These are phyloP conservation scores for Drosophila ohnishii DNA, from an alignment of 1,140 invertebrate species.

Conservation along the genomic window DNA sequence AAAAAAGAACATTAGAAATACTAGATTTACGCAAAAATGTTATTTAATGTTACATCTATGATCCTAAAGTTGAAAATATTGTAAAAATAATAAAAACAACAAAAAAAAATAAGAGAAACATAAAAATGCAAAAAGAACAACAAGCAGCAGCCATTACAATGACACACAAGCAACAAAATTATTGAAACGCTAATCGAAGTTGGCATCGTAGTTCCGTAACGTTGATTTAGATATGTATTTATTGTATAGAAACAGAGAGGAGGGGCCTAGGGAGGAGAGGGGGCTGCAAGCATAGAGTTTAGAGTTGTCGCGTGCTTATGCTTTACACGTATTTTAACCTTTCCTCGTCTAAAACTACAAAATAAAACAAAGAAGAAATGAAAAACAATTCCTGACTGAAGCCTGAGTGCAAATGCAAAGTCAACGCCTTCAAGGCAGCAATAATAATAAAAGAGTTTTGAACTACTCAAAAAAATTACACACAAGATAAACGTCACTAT, in stretches of 20 bases:
- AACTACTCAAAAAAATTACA: constrained; percentile 15
- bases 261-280: neutral
- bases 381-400: constrained; percentile 38
- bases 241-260: constrained; percentile 30
- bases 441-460: constrained; percentile 42
- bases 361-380: constrained; percentile 2
- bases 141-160: constrained; percentile 25
- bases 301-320: constrained; percentile 45
- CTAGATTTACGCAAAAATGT: constrained; percentile 80
- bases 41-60: constrained; percentile 82
- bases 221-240: constrained; percentile 58
- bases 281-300: constrained; percentile 38
- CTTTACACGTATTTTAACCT: constrained; percentile 49
- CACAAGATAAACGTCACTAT: constrained; percentile 2
- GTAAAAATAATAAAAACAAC: constrained; percentile 73
- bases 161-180: constrained; percentile 26
- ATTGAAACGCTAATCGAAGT: constrained; percentile 41
- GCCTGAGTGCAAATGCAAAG: constrained; percentile 43
- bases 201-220: constrained; percentile 56
- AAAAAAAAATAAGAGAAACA: constrained; percentile 27
- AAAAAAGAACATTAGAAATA: constrained; percentile 78
- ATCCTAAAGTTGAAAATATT: constrained; percentile 82
- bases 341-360: constrained; percentile 21
- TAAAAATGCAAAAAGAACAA: constrained; percentile 17
- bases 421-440: constrained; percentile 41